Base-by-base conservation (phyloP, 2,888 invertebrate species). In the Papilio elwesi region DNA sequence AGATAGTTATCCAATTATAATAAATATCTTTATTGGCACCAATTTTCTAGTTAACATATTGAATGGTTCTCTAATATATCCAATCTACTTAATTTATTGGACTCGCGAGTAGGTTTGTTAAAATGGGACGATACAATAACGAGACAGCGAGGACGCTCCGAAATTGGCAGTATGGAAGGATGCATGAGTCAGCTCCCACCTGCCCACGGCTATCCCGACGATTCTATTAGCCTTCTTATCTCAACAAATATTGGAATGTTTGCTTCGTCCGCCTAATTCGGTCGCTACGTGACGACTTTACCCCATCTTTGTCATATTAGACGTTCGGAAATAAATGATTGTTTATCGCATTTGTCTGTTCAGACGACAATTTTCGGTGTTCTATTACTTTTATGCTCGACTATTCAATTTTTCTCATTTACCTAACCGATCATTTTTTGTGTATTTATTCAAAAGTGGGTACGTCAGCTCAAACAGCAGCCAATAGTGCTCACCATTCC, bases 231-330 rank as follows among this genome's bases (percentile, higher is more conserved):
- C 77, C 78, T 82, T 82, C 80, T 86, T 82, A 86, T 85, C 85
- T 85, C 78, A 71, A 81, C 86, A 89, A 89, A 90, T 89, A 90
- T 87, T 86, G 84, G 81, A 76, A 75, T 85, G 85, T 90, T 89
- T 87, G 81, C 81, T 78, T 82, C 81, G 76, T 72, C 76, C 81
- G 77, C 78, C 84, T 85, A 86, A 89, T 89, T 88, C 85, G 77
- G 78, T 74, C 76, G 78, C 77, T 83, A 90, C 89, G 89, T 90
- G 89, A 88, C 85, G 76, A 79, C 82, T 84, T 70, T 84, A 80
- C 55, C 71, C 78, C 79, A 81, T 82, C 83, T 82, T 84, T 82
- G 79, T 83, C 78, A 74, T 78, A 76, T 78, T 66, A 70, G 53
- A 66, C 26, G 68, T 69, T 69, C 62, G 43, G 65, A 68, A 65